These are phyloP conservation scores for Nomada lathburiana DNA, from an alignment of 2,888 invertebrate species.

Conservation along the genomic window DNA sequence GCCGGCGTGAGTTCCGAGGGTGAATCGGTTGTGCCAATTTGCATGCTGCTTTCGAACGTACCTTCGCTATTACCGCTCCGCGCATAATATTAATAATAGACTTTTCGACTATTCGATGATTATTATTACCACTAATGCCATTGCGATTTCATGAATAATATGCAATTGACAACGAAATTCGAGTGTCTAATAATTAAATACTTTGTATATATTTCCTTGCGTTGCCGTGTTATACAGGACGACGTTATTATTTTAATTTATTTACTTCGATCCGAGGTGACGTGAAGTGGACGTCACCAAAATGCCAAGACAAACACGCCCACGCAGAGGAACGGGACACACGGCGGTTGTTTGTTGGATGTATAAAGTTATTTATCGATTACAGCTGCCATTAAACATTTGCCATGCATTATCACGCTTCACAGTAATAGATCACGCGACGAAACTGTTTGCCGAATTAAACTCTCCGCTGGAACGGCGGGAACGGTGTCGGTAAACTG, in stretches of 20 bases:
- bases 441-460: constrained; percentile 63
- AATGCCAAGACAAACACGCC: not conserved
- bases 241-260: no score
- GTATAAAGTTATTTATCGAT: constrained; percentile 36
- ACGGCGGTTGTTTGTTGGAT: not conserved
- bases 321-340: not conserved
- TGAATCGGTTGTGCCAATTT: constrained; percentile 10
- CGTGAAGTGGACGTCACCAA: no score
- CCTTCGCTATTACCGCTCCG: no score
- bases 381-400: constrained; percentile 57
- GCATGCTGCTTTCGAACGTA: constrained; percentile 1
- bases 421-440: constrained; percentile 50
- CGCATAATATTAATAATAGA: no score
- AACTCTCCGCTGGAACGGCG: constrained; percentile 45
- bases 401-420: constrained; percentile 54
- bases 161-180: no score
- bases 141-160: no score
- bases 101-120: no score
- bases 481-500: constrained; percentile 10
- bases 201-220: no score
- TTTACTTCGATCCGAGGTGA: no score
- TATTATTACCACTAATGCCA: no score
- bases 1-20: constrained; percentile 12
- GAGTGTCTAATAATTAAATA: no score
- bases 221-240: no score